Base-by-base conservation (phyloP, 2,888 invertebrate genomes). In the Tachystola acroxantha region DNA sequence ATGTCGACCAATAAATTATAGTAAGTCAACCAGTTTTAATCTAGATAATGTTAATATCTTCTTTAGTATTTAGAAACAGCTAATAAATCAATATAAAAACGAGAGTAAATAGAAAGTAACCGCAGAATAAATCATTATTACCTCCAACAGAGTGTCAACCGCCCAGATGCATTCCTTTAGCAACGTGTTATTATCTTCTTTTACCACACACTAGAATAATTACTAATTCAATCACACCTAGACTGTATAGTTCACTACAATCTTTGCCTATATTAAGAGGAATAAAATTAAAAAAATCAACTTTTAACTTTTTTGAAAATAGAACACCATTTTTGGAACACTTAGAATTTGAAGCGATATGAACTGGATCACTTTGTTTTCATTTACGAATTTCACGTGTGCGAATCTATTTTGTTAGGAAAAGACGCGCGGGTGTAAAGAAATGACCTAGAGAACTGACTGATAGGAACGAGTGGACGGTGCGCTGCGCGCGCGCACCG, bases 371-470 rank as follows among this genome's bases (percentile, higher is more conserved):
- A 19, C 26, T 33, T 30, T 20, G 29, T 12, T 19, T 33, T 32
- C 9, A 11, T 20, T 32, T 19, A 20, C 32, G 32, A 22, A 19
- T 22, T n/a, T 22, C 19, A 5, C 19, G 16, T 28, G n/a, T n/a
- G 30, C 9, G n/a, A 9, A 16, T 3, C 3, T 7, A 12, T 13
- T n/a, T n/a, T 14, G 19, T 16, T 19, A 2, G 19, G 20, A 2
- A 30, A 32, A 57, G 50, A 57, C 65, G 63, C 57, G 65, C 63
- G 53, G 36, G 36, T 50, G 48, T 46, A 50, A 50, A 49, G 65
- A 53, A 53, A 56, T 75, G 77, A 73, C 77, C 76, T 69, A 72
- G 49, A 76, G 67, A 62, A 68, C 68, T 64, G 69, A 73, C 67
- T 71, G 71, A 70, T 72, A 71, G 58, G 50, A 47, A 38, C 48